Conservation (phyloP, 2,888 invertebrate genomes). For the Quadriops clusia region DNA sequence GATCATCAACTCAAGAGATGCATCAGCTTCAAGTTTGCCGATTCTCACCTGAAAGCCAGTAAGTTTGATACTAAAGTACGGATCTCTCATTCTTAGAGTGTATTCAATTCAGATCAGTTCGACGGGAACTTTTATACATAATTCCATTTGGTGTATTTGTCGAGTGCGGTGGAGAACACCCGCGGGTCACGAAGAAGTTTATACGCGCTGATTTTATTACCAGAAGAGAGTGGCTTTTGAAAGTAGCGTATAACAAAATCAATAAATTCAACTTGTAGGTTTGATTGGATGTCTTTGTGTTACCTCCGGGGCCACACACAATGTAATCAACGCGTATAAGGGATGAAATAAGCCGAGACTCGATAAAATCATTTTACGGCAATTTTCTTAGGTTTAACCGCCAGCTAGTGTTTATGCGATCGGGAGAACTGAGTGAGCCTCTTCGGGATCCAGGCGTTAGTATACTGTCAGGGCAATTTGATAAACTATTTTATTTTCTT, state of each 20-base stretch:
- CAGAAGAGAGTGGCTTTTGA: conserved; percentile 28
- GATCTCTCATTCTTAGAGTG: conserved; percentile 22
- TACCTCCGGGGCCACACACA: conserved; percentile 34
- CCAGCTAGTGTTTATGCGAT: too few relatives aligned
- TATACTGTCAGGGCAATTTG: too few relatives aligned
- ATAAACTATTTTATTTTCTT: too few relatives aligned
- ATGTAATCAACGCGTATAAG: conserved; percentile 36
- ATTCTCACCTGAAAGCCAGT: conserved; percentile 12
- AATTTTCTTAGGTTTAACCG: conserved; percentile 15
- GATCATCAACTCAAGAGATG: too few relatives aligned
- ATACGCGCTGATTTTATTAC: conserved; percentile 34
- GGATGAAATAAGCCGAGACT: conserved; percentile 22
- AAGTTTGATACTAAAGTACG: conserved; percentile 18
- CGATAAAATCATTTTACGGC: conserved; percentile 19
- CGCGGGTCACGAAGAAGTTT: conserved; percentile 20
- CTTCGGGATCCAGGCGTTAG: too few relatives aligned
- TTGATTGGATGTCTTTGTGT: conserved; percentile 39
- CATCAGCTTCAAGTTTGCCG: too few relatives aligned
- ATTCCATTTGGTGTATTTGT: conserved; percentile 28
- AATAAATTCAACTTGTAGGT: conserved; percentile 36
- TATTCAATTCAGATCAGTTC: conserved; percentile 18
- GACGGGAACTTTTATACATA: conserved; percentile 22
- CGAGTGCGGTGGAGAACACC: conserved; percentile 18
- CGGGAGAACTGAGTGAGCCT: too few relatives aligned
- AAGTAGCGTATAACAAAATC: conserved; percentile 35